phyloP scores from a whole-genome alignment of 2,113 vertebrate species.

The Nerophis ophidion region DNA sequence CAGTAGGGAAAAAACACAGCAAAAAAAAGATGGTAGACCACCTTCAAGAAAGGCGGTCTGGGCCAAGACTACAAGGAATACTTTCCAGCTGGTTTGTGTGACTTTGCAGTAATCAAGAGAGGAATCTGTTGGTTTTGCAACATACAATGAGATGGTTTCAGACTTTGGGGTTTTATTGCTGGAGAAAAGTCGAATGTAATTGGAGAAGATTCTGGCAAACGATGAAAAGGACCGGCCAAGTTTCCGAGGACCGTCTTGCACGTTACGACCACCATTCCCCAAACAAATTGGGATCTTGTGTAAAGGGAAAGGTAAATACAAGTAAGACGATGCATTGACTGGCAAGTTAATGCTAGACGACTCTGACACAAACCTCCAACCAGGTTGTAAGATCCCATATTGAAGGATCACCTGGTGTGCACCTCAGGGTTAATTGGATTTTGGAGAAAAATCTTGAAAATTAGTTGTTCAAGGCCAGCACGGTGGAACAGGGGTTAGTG shows the following conservation, averaged over 20 bases:
- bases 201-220: constrained; percentile 16
- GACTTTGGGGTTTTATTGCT: constrained; percentile 22
- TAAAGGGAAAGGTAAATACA: constrained; percentile 6
- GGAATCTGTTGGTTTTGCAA: constrained; percentile 46
- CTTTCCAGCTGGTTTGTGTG: constrained; percentile 34
- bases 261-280: constrained; percentile 5
- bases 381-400: too few species aligned
- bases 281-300: neutral
- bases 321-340: neutral
- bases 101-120: constrained; percentile 35
- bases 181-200: constrained; percentile 22
- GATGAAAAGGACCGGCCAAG: constrained; percentile 15
- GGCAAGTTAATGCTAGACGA: too few species aligned
- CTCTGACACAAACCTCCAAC: too few species aligned
- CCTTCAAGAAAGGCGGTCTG: constrained; percentile 16
- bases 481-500: too few species aligned
- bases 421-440: too few species aligned
- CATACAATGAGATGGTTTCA: constrained; percentile 41
- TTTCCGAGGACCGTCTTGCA: constrained; percentile 21
- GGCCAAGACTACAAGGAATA: constrained; percentile 17
- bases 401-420: too few species aligned
- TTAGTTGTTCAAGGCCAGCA: too few species aligned
- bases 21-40: neutral
- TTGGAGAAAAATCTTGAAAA: too few species aligned
- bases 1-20: too few species aligned